Evolutionary conservation across 2,888 invertebrate species (phyloP), one percentile per base, ranked within the genome.

Genomic region (Amphipyra tragopoginis): DNA sequence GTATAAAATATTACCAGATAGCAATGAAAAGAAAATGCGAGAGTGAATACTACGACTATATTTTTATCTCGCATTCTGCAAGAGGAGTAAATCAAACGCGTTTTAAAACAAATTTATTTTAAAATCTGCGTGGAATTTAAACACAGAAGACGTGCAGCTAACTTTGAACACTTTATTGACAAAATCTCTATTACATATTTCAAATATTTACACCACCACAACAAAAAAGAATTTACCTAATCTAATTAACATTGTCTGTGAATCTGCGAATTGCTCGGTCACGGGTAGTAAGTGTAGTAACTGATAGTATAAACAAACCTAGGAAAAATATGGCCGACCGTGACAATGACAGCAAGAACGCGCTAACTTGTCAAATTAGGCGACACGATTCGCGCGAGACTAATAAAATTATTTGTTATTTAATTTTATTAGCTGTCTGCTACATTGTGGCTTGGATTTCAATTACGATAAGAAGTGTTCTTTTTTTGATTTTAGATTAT

Each of bases 341-440:
- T 90, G 92, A 89, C 91, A 90, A 85, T 88, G 88, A 79, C 83
- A 82, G 79, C 52, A 26, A 60, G 21, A 65, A 63, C 50, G 80
- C 79, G 84, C 81, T 79, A 83, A 85, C 80, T 78, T 80, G 73
- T 69, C 72, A 84, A 83, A 83, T 83, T 74, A 73, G 64, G 61
- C 63, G 74, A 77, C 81, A 80, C 75, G 56, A 75, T 69, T 64
- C 52, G 58, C 59, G 67, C 59, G 63, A 66, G 54, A 68, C 53
- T 48, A 59, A 56, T 59, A 38, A 57, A 57, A 67, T 48, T 38
- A 66, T 11, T 29, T 29, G 5, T 29, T 29, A n/a, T n/a, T n/a
- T n/a, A n/a, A n/a, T 29, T 3, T 29, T 21, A 33, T 38, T 71
- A 59, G 2, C 39, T 52, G 36, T 26, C 47, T 56, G 44, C 29